Evolutionary conservation across 2,797 vertebrate species (phyloP).

Genomic region (Rallus crepitans): DNA sequence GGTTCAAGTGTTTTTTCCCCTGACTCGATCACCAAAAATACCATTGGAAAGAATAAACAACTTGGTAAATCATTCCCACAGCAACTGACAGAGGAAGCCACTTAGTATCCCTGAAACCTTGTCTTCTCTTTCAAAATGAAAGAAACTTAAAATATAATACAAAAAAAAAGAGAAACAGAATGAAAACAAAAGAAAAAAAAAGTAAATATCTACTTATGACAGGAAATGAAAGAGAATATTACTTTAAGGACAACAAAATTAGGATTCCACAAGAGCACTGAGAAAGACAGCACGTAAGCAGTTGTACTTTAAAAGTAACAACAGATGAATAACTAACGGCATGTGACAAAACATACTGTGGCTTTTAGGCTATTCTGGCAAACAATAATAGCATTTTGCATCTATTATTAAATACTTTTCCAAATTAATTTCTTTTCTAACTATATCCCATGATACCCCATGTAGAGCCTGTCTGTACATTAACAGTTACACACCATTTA

Average conservation of each 20-base stretch:
- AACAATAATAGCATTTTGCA: background rate
- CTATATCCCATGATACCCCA: background rate
- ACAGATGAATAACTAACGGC: background rate
- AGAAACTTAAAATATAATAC: background rate
- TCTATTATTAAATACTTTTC: background rate
- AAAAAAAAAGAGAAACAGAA: background rate
- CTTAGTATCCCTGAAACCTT: background rate
- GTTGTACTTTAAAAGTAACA: background rate
- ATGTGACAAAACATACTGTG: accelerated
- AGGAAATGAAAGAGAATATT: background rate
- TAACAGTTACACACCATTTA: background rate
- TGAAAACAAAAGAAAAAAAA: background rate
- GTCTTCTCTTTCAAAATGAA: background rate
- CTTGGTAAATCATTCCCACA: background rate
- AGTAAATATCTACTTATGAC: background rate
- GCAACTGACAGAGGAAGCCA: background rate
- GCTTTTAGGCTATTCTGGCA: background rate
- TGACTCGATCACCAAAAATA: background rate
- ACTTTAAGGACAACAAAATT: background rate
- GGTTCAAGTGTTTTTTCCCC: background rate
- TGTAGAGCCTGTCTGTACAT: background rate
- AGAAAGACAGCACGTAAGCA: background rate
- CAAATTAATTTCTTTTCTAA: background rate
- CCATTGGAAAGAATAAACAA: background rate
- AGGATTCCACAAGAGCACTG: background rate